These are phyloP conservation scores for Lottia scabra DNA, from an alignment of 2,888 invertebrate species.

Conservation along the genomic window DNA sequence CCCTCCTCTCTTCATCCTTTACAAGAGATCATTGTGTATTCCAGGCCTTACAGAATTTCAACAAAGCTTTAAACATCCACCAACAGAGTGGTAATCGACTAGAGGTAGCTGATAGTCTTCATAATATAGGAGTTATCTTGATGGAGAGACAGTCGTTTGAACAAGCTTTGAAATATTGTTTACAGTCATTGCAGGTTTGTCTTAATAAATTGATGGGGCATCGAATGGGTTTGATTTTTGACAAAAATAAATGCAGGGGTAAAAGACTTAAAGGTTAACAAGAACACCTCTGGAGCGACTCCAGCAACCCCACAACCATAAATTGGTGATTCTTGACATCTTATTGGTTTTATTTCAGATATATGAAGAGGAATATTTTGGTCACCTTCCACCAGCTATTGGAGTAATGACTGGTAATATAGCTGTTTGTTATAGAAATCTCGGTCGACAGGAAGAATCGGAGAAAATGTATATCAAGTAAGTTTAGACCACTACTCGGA, in stretches of 20 bases:
- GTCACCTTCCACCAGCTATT: constrained; percentile 27
- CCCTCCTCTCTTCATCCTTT: no score
- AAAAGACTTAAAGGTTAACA: no score
- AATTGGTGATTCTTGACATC: no score
- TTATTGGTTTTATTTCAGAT: constrained; percentile 11
- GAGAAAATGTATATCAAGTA: constrained; percentile 30
- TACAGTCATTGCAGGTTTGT: constrained; percentile 23
- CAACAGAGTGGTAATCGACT: constrained; percentile 10
- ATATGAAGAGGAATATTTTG: constrained; percentile 28
- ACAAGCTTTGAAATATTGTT: constrained; percentile 16
- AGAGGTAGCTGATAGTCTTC: constrained; percentile 26
- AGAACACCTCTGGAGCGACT: no score
- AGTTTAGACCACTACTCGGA: neutral
- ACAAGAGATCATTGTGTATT: neutral
- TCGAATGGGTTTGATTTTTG: no score
- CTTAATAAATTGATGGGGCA: no score
- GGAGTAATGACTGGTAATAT: constrained; percentile 32
- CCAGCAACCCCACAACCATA: no score
- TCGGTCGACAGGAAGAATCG: constrained; percentile 24
- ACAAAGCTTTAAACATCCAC: constrained; percentile 25
- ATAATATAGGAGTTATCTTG: constrained; percentile 29
- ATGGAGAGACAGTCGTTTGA: constrained; percentile 23
- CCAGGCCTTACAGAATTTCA: constrained; percentile 26
- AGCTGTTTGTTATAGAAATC: constrained; percentile 28
- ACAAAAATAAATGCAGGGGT: no score